Evolutionary conservation across 2,888 invertebrate genomes (phyloP).

Genomic region (Pseudoips prasinana): DNA sequence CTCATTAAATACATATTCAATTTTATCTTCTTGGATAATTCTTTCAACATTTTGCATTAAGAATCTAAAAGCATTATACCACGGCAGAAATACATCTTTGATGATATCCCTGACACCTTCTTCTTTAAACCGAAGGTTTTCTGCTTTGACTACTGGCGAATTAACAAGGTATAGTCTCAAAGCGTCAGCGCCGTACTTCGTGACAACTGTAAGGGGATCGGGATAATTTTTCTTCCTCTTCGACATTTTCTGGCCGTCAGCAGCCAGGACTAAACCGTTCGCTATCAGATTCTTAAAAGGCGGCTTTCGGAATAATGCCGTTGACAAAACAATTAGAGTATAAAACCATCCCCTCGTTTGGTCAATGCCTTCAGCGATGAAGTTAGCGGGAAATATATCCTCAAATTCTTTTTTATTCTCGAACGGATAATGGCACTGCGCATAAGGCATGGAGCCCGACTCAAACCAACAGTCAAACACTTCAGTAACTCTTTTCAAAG

Average conservation of each 20-base stretch:
- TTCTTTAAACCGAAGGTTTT: conserved; percentile 97
- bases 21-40: conserved; percentile 86
- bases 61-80: conserved; percentile 97
- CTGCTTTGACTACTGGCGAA: conserved; percentile 98
- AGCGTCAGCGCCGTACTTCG: conserved; percentile 98
- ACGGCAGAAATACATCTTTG: conserved; percentile 98
- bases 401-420: conserved; percentile 94
- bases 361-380: conserved; percentile 99
- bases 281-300: conserved; percentile 99
- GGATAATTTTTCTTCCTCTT: conserved; percentile 99
- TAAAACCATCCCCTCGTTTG: conserved; percentile 99
- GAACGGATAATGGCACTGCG: conserved; percentile 98
- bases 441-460: conserved; percentile 99
- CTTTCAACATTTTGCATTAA: conserved; percentile 95
- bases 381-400: conserved; percentile 97
- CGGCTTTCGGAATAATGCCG: conserved; percentile 96
- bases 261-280: conserved; percentile 97
- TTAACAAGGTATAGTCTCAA: conserved; percentile 97
- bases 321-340: conserved; percentile 97
- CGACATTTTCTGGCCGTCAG: conserved; percentile 99
- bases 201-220: conserved; percentile 94
- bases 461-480: conserved; percentile 99
- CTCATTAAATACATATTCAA: conserved; percentile 81
- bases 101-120: conserved; percentile 97
- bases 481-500: conserved; percentile 92